Evolutionary conservation across 2,797 vertebrate species (phyloP), one percentile per base, ranked within the genome.

Genomic region (Diglossa cyanea): DNA sequence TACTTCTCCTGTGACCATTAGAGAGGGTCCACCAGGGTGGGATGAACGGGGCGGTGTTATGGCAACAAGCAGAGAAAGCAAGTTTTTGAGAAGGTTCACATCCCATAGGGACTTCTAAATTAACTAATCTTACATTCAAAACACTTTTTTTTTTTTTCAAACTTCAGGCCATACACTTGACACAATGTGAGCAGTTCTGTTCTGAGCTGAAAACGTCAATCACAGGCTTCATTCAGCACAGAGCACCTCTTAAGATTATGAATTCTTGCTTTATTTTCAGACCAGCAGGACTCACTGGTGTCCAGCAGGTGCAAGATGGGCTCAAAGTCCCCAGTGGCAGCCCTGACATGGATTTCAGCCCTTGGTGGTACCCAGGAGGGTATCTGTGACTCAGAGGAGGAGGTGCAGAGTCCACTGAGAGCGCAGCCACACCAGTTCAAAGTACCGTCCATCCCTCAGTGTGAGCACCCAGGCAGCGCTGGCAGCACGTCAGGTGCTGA

Each of bases 381-480:
- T 76, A 70, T 21, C 62, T 51, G 62, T 79, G 70, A 86, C 80
- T 57, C 42, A 24, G 13, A 45, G 83, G 2, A 2, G 80, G 51
- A 2, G 39, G 61, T 90, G 62, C 94, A 90, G 78, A 94, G 93
- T 93, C 79, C 87, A 61, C 4, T 0, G 25, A 25, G 39, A 53
- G 53, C 0, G 0, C 45, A 53, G 53, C 53, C 75, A 68, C 10
- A 0, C 42, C 79, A 44, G 93, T 66, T 70, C 94, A 85, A 88
- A 85, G 93, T 84, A n/a, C 90, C 57, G 63, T 92, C 76, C 76
- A 86, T 10, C 68, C 48, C 61, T 65, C 0, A 0, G 31, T 1
- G 0, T 2, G 26, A 62, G 66, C 70, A 11, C 45, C 70, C 74
- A 11, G 0, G 2, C 62, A 82, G 84, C 31, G 0, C 40, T 88